A percentile compares a stretch with the other conserved stretches of the same genome.
These are phyloP conservation scores for Drosophila watanabei DNA, from an alignment of 1,140 invertebrate species.

Conservation along the genomic window DNA sequence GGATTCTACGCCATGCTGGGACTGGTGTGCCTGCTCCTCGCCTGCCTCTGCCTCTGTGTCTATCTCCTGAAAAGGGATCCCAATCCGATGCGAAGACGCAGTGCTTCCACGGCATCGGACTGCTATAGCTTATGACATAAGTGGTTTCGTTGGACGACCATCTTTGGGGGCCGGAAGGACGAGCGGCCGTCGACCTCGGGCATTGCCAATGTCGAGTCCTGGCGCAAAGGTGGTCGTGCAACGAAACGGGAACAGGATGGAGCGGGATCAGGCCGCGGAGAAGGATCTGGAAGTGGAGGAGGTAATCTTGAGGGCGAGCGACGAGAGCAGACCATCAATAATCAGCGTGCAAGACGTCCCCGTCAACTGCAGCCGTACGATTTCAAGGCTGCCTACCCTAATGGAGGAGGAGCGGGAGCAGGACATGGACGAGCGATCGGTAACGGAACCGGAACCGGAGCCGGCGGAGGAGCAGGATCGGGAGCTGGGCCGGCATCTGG, in stretches of 20 bases:
- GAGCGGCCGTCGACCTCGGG: conserved; percentile 54
- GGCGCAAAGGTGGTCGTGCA: conserved; percentile 81
- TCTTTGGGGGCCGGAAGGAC: conserved; percentile 62
- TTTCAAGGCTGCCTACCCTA: conserved; percentile 47
- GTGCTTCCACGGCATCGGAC: conserved; percentile 28
- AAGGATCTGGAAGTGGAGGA: conserved; percentile 10
- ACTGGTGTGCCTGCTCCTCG: conserved; percentile 72
- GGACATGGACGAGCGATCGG: conserved; percentile 8
- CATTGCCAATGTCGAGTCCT: conserved; percentile 76
- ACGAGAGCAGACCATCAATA: conserved; percentile 37
- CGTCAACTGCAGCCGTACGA: conserved; percentile 74
- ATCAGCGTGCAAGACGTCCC: conserved; percentile 57
- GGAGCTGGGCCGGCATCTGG: conserved; percentile 44
- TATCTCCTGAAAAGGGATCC: conserved; percentile 73
- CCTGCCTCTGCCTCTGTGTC: conserved; percentile 74
- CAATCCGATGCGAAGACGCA: conserved; percentile 35
- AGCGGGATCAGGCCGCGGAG: conserved; percentile 15
- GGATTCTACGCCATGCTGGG: conserved; percentile 82
- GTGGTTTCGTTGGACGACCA: conserved; percentile 81
- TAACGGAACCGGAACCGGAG: too few species aligned
- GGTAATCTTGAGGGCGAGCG: conserved; percentile 17
- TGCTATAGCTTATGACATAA: conserved; percentile 84
- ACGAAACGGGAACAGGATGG: conserved; percentile 58
- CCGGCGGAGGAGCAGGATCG: conserved; percentile 32
- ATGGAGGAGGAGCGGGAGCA: conserved; percentile 50